These are phyloP conservation scores for Tachyglossus aculeatus DNA, from an alignment of 2,797 vertebrate species.

Conservation along the genomic window DNA sequence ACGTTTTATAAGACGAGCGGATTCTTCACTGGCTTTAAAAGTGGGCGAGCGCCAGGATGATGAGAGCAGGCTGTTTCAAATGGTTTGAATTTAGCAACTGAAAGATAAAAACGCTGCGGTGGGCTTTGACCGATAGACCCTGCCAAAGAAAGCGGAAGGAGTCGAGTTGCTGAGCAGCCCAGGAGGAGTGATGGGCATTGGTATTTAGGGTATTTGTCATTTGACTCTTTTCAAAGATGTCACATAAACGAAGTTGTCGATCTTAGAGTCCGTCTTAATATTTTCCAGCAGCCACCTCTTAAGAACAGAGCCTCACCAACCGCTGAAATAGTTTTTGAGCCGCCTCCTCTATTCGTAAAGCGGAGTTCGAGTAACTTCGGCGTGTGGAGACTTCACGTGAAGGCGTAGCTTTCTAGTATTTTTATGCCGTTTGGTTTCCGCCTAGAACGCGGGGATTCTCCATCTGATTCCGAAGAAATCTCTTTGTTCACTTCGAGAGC, in stretches of 20 bases:
- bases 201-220: constrained; percentile 27
- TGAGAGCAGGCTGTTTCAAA: constrained; percentile 66
- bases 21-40: constrained; percentile 56
- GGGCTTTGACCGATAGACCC: constrained; percentile 44
- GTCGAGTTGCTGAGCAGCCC: constrained; percentile 11
- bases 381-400: too few relatives aligned
- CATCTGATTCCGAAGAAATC: too few relatives aligned
- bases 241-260: neutral
- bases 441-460: too few relatives aligned
- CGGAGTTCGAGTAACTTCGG: too few relatives aligned
- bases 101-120: constrained; percentile 52
- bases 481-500: too few relatives aligned
- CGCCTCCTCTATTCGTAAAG: too few relatives aligned
- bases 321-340: too few relatives aligned
- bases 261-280: too few relatives aligned
- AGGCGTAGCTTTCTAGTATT: too few relatives aligned
- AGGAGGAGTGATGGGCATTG: neutral
- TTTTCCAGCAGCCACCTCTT: neutral
- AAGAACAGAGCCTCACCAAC: neutral
- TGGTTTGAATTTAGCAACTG: constrained; percentile 59
- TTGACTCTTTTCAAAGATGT: neutral
- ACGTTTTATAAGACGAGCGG: constrained; percentile 56
- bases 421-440: too few relatives aligned
- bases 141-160: constrained; percentile 44
- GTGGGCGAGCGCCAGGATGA: constrained; percentile 47